Evolutionary conservation across 2,113 vertebrate genomes (phyloP).

Genomic region (Petaurus breviceps): DNA sequence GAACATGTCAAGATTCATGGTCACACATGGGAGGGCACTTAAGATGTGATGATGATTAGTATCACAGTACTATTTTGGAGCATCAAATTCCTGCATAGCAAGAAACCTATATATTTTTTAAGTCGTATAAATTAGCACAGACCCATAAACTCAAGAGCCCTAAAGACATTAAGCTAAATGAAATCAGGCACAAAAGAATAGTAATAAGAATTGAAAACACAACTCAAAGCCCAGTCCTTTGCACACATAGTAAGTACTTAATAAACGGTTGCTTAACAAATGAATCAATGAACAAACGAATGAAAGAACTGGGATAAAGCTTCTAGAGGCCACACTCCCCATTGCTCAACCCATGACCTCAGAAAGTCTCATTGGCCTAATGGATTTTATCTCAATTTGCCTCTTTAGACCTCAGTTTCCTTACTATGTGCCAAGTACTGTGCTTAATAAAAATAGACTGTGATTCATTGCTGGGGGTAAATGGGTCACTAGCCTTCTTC

Average conservation of each 20-base stretch:
- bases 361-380: neutral
- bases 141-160: neutral
- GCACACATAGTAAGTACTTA: neutral
- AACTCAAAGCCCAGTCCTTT: neutral
- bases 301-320: neutral
- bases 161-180: constrained; percentile 3
- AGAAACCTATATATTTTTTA: neutral
- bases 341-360: neutral
- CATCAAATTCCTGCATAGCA: neutral
- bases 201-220: neutral
- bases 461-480: neutral
- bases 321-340: neutral
- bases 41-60: neutral
- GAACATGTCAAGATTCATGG: neutral
- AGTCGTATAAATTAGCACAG: neutral
- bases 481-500: neutral
- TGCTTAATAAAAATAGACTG: neutral
- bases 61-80: neutral
- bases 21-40: neutral
- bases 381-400: neutral
- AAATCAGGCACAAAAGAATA: neutral
- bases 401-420: neutral
- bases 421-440: neutral
- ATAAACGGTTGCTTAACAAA: neutral
- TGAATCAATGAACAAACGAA: neutral